phyloP scores from a whole-genome alignment of 2,888 invertebrate species.

The Coelogynopora nodosa region DNA sequence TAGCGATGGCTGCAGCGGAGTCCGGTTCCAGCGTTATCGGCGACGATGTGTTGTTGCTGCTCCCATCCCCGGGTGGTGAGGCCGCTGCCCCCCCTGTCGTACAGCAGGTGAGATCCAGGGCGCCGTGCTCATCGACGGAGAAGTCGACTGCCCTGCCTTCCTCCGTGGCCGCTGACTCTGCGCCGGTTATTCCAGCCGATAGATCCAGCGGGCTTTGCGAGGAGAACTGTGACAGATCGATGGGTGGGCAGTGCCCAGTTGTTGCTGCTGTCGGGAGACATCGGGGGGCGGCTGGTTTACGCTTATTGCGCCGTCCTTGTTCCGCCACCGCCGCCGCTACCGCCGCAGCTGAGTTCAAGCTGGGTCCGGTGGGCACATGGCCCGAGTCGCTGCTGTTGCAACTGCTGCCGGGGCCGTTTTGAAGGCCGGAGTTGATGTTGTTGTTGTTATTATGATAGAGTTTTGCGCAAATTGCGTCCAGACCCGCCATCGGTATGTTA shows the following conservation, averaged over 20 bases:
- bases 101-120: background rate
- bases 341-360: background rate
- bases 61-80: background rate
- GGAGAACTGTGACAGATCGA: background rate
- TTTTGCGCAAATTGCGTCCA: conserved; percentile 12
- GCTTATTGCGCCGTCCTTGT: background rate
- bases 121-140: conserved; percentile 2
- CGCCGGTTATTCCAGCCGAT: too few relatives aligned
- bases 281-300: background rate
- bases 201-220: background rate
- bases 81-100: background rate
- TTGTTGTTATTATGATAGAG: background rate
- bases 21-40: background rate
- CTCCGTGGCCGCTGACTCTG: background rate
- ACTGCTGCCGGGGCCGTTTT: background rate
- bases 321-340: background rate
- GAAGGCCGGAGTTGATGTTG: background rate
- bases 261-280: background rate
- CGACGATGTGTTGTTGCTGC: background rate
- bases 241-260: background rate
- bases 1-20: background rate
- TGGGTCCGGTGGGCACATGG: background rate
- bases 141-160: background rate
- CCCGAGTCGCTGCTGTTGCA: background rate
- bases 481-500: conserved; percentile 2